Conservation (phyloP, 2,888 invertebrate species). For the Psococerastis gibbosa region DNA sequence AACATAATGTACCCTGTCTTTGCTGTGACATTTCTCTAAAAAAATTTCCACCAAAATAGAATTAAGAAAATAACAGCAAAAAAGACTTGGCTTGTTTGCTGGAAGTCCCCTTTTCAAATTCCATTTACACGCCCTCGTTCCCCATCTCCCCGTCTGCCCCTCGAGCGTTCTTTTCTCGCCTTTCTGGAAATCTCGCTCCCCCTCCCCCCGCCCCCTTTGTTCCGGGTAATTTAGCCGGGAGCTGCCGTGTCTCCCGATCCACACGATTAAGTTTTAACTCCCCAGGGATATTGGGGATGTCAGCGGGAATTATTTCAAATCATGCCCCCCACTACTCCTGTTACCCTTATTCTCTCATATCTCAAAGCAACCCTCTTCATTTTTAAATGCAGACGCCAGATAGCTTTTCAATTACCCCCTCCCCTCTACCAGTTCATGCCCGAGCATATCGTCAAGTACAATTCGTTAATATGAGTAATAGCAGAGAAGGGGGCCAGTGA, state of each 20-base stretch:
- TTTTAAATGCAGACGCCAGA: no score
- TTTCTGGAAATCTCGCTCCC: constrained; percentile 1
- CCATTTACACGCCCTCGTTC: constrained; percentile 6
- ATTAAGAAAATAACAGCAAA: neutral
- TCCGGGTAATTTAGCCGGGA: constrained; percentile 9
- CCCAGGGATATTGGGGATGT: constrained; percentile 10
- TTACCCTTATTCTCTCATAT: no score
- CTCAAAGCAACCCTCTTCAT: no score
- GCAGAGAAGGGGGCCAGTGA: no score
- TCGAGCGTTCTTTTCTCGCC: constrained; percentile 9
- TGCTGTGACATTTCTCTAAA: constrained; percentile 3
- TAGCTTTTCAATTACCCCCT: no score
- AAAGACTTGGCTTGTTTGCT: constrained; percentile 10
- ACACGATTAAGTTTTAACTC: constrained; percentile 11
- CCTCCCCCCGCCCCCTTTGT: constrained; percentile 4
- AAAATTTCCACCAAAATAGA: constrained; percentile 4
- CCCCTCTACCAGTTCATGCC: no score
- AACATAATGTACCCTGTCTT: no score
- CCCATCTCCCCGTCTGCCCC: constrained; percentile 2
- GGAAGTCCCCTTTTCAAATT: constrained; percentile 9
- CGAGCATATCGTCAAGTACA: no score
- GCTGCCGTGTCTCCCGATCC: constrained; percentile 10
- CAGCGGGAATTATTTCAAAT: constrained; percentile 11
- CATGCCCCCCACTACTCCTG: constrained; percentile 2
- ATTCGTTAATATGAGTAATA: no score